Percentiles rank a stretch among this genome's conserved stretches.
These are phyloP conservation scores for Diglossa brunneiventris DNA, from an alignment of 2,113 vertebrate species.

Conservation along the genomic window DNA sequence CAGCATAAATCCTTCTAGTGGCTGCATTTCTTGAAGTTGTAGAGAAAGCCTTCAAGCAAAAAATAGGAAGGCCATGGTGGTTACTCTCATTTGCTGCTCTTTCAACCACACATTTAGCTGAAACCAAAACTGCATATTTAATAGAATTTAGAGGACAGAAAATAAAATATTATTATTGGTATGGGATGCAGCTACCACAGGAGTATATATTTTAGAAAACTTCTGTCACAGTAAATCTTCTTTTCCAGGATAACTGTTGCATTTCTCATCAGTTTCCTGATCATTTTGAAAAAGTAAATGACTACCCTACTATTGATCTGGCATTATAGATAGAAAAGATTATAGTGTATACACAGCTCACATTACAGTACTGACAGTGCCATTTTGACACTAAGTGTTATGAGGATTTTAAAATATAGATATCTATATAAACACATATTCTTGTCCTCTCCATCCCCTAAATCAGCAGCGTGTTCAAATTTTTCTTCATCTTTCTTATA, in stretches of 20 bases:
- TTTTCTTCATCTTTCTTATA: not conserved
- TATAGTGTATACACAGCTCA: not conserved
- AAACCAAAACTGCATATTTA: not conserved
- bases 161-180: not conserved
- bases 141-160: not conserved
- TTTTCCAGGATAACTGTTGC: not conserved
- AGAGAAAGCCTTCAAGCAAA: not conserved
- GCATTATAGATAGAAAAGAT: not conserved
- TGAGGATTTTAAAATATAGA: not conserved
- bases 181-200: not conserved
- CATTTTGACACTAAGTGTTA: not conserved
- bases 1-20: not conserved
- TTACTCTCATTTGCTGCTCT: not conserved
- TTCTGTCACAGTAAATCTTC: not conserved
- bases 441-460: not conserved
- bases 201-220: not conserved
- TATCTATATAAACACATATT: not conserved
- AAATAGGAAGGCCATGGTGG: not conserved
- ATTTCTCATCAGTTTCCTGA: not conserved
- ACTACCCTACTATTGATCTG: not conserved
- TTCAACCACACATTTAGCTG: not conserved
- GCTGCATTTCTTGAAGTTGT: not conserved
- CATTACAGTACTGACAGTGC: not conserved
- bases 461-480: not conserved
- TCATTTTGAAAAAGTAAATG: not conserved